These are phyloP conservation scores for Aleiodes sp. DNA, from an alignment of 1,140 invertebrate genomes.

Conservation along the genomic window DNA sequence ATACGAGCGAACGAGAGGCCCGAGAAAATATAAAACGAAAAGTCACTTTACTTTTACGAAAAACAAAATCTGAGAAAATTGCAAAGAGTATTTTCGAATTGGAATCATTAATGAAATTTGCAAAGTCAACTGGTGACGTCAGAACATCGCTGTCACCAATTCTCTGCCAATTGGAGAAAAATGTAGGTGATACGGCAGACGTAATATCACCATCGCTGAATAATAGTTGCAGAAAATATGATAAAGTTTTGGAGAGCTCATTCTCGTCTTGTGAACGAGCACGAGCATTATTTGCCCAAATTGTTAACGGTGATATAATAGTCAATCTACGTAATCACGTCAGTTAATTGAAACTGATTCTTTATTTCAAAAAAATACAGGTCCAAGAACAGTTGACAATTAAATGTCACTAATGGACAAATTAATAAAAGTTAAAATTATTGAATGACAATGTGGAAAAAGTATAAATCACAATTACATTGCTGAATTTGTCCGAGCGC, in stretches of 20 bases:
- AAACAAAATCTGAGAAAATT: conserved; percentile 58
- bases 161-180: background rate
- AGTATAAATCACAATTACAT: no score
- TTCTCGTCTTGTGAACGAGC: conserved; percentile 46
- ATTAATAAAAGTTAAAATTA: no score
- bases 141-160: conserved; percentile 34
- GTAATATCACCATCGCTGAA: background rate
- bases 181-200: background rate
- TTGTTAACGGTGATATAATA: conserved; percentile 49
- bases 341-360: no score
- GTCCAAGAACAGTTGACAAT: no score
- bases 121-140: conserved; percentile 55
- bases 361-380: no score
- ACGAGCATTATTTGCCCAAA: conserved; percentile 52
- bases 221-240: background rate
- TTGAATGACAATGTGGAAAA: no score
- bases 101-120: conserved; percentile 43
- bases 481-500: no score
- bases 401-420: no score
- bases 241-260: background rate
- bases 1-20: background rate
- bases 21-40: conserved; percentile 37
- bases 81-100: conserved; percentile 20
- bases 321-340: conserved; percentile 36
- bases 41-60: conserved; percentile 49